Evolutionary conservation across 2,113 vertebrate species (phyloP).

Genomic region (Arenaria interpres): DNA sequence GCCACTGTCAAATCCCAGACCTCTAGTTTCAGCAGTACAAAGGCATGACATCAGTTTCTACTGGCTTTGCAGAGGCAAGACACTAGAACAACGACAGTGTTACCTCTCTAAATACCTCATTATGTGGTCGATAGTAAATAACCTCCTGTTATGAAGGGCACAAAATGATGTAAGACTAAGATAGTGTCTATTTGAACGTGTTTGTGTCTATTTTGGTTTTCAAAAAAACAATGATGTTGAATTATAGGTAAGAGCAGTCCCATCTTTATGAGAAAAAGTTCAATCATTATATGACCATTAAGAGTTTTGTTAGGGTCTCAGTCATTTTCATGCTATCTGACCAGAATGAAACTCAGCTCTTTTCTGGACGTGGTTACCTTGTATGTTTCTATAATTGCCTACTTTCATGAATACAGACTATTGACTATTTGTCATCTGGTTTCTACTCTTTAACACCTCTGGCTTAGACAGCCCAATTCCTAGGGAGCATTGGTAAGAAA

Average conservation of each 20-base stretch:
- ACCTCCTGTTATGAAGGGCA: not conserved
- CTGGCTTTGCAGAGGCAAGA: not conserved
- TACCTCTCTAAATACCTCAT: not conserved
- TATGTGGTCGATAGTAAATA: not conserved
- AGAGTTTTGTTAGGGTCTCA: not conserved
- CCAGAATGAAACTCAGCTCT: not conserved
- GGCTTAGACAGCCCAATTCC: not conserved
- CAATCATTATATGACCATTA: not conserved
- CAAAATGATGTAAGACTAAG: not conserved
- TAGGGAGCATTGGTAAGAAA: not conserved
- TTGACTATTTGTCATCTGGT: not conserved
- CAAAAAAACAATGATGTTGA: not conserved
- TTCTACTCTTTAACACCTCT: not conserved
- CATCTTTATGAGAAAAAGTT: not conserved
- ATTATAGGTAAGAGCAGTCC: not conserved
- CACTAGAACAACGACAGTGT: accelerated
- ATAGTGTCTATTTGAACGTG: not conserved
- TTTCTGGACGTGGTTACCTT: not conserved
- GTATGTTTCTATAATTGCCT: not conserved
- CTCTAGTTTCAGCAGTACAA: not conserved
- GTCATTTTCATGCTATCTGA: not conserved
- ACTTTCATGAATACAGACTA: not conserved
- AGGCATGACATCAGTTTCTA: not conserved
- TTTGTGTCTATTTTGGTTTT: not conserved
- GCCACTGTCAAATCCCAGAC: not conserved